Evolutionary conservation across 2,888 invertebrate species (phyloP).

Genomic region (Nowickia ferox): DNA sequence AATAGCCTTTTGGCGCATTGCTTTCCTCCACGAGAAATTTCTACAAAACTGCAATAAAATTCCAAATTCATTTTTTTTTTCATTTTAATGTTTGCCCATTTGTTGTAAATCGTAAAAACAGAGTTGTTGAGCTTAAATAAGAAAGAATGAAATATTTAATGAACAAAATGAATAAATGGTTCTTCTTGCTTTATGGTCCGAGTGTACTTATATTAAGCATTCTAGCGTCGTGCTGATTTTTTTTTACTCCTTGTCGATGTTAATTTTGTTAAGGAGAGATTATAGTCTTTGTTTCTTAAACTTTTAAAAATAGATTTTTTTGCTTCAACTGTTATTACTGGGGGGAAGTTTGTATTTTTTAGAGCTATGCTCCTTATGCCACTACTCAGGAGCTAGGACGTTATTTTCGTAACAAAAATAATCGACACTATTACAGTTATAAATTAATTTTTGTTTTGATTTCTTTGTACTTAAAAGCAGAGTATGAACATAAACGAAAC

Average conservation of each 20-base stretch:
- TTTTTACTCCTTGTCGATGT: not conserved
- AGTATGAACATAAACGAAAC: no score
- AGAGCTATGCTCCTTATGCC: not conserved
- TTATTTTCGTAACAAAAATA: no score
- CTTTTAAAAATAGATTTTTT: not conserved
- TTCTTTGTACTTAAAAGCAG: no score
- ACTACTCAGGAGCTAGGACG: no score
- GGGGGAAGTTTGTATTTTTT: constrained; percentile 4
- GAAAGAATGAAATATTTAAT: not conserved
- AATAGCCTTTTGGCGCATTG: constrained; percentile 53
- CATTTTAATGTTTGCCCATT: constrained; percentile 32
- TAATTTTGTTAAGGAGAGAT: constrained; percentile 12
- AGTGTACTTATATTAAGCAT: not conserved
- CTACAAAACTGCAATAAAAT: constrained; percentile 34
- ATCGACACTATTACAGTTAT: no score
- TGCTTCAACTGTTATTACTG: not conserved
- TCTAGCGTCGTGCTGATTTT: not conserved
- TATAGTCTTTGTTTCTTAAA: constrained; percentile 25
- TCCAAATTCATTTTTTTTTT: constrained; percentile 33
- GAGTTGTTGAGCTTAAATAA: constrained; percentile 21
- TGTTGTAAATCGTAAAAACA: constrained; percentile 53
- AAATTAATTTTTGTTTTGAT: no score
- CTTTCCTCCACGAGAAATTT: constrained; percentile 8
- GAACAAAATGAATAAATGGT: constrained; percentile 8
- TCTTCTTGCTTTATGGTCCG: not conserved